A percentile compares a stretch with the other conserved stretches of the same genome.
These are phyloP conservation scores for Tretioscincus oriximinensis DNA, from an alignment of 2,113 vertebrate species.

Conservation along the genomic window DNA sequence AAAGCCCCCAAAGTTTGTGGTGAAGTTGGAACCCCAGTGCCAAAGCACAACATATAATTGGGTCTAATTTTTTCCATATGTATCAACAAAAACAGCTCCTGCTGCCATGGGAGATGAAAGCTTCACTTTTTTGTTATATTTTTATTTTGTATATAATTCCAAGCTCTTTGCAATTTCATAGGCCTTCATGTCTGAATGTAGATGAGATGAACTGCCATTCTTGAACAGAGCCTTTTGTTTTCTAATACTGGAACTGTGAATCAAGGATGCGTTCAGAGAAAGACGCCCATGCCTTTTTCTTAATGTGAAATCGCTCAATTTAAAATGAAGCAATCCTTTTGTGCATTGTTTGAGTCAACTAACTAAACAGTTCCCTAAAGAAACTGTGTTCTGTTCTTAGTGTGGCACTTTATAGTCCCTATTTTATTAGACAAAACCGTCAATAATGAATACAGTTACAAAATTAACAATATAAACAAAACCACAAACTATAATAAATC, in stretches of 20 bases:
- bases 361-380: constrained; percentile 60
- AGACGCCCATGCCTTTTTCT: constrained; percentile 44
- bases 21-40: constrained; percentile 68
- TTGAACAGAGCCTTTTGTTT: constrained; percentile 56
- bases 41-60: constrained; percentile 77
- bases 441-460: neutral
- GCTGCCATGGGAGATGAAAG: constrained; percentile 75
- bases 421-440: neutral
- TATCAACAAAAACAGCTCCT: constrained; percentile 76
- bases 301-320: constrained; percentile 52
- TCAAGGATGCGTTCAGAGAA: constrained; percentile 40
- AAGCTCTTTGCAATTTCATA: constrained; percentile 68
- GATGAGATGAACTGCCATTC: constrained; percentile 61
- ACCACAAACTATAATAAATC: neutral
- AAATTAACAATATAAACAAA: neutral
- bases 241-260: constrained; percentile 63
- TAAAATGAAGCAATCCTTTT: constrained; percentile 59
- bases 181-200: constrained; percentile 64
- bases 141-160: constrained; percentile 74
- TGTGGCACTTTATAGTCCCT: neutral
- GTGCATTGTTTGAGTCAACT: constrained; percentile 64
- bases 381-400: constrained; percentile 48
- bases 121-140: constrained; percentile 66
- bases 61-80: constrained; percentile 78
- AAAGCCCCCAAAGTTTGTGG: constrained; percentile 61